Conservation (phyloP, 2,113 vertebrate species). For the Corythornis cristatus region DNA sequence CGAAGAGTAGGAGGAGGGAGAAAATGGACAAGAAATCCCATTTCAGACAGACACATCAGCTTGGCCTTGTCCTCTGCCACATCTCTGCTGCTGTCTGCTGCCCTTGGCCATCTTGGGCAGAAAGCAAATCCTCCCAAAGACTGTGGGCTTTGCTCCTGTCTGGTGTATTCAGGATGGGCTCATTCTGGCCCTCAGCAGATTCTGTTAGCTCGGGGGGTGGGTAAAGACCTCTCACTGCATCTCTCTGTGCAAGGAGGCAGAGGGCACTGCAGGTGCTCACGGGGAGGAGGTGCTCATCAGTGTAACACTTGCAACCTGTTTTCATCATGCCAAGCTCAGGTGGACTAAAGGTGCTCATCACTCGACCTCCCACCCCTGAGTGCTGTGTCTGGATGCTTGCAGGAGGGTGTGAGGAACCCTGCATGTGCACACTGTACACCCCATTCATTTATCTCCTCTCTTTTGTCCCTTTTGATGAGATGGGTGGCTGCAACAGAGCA, state of each 20-base stretch:
- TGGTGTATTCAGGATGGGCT: background rate
- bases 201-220: background rate
- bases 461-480: background rate
- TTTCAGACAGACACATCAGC: background rate
- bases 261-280: rapidly evolving
- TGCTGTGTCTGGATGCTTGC: background rate
- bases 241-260: background rate
- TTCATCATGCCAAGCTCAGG: background rate
- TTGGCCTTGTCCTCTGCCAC: background rate
- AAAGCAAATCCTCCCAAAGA: background rate
- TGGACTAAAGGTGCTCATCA: background rate
- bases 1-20: background rate
- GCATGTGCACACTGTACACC: rapidly evolving
- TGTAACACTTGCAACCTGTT: background rate
- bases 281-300: background rate
- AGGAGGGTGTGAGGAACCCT: background rate
- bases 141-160: background rate
- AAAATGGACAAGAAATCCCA: background rate
- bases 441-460: background rate
- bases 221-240: background rate
- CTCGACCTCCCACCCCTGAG: rapidly evolving
- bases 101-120: background rate
- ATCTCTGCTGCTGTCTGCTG: background rate
- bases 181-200: background rate
- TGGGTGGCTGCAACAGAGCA: background rate